phyloP scores from a whole-genome alignment of 2,797 vertebrate species.

The Hoplostethus atlanticus region DNA sequence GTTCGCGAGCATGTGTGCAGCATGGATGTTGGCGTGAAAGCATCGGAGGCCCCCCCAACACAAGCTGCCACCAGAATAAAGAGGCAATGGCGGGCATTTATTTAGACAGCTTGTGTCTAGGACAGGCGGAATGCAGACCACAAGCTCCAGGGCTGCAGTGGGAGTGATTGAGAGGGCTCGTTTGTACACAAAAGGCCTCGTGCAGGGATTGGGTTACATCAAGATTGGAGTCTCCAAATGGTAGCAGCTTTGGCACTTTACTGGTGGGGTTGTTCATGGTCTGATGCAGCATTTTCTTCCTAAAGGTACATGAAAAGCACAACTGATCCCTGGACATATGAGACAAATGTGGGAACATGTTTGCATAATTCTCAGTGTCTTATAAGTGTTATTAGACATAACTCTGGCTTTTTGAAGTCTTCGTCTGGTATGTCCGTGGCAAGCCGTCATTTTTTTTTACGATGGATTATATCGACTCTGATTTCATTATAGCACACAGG shows the following conservation, averaged over 20 bases:
- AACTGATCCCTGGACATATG: conserved; percentile 42
- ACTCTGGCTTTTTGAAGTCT: conserved; percentile 33
- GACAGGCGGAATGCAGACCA: conserved; percentile 77
- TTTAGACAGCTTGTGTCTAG: conserved; percentile 84
- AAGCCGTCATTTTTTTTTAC: conserved; percentile 40
- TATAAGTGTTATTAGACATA: conserved; percentile 49
- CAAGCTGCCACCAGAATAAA: conserved; percentile 77
- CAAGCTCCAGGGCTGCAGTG: conserved; percentile 66
- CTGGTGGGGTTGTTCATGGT: conserved; percentile 57
- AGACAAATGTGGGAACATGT: conserved; percentile 49
- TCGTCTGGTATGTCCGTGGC: conserved; percentile 42
- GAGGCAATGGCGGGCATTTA: conserved; percentile 69
- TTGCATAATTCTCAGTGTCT: conserved; percentile 36
- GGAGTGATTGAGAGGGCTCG: conserved; percentile 70
- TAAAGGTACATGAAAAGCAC: conserved; percentile 56
- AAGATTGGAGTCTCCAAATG: conserved; percentile 66
- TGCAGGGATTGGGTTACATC: conserved; percentile 69
- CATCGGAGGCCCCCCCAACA: conserved; percentile 52
- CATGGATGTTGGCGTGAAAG: conserved; percentile 68
- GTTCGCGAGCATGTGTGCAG: conserved; percentile 71
- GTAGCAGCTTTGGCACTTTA: conserved; percentile 62
- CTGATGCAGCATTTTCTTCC: conserved; percentile 46
- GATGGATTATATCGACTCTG: conserved; percentile 23
- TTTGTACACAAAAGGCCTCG: conserved; percentile 71
- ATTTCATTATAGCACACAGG: conserved; percentile 37